Conservation (phyloP, 1,140 invertebrate species). For the Leptinotarsa defecta region DNA sequence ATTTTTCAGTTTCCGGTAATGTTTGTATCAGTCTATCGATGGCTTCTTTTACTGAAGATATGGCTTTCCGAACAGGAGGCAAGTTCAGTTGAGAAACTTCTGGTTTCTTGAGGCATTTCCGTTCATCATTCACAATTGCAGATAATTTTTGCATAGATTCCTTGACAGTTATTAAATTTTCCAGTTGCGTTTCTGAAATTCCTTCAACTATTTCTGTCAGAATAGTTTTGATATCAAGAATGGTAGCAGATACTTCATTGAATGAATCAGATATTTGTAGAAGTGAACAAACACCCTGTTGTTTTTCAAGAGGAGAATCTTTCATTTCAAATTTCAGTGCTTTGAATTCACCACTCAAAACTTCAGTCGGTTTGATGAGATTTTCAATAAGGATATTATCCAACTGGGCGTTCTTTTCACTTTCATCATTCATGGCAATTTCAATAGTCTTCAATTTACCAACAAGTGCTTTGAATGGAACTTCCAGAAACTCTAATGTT, state of each 20-base stretch:
- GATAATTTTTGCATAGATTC: conserved; percentile 33
- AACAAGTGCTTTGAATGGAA: conserved; percentile 9
- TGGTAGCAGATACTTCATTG: not conserved
- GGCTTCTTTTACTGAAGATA: conserved; percentile 24
- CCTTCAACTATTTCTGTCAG: not conserved
- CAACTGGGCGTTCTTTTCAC: not conserved
- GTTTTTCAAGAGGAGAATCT: conserved; percentile 20
- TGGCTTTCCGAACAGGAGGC: conserved; percentile 21
- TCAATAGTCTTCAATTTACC: conserved; percentile 1
- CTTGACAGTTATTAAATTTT: conserved; percentile 16
- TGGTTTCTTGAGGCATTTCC: conserved; percentile 25
- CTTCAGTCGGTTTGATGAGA: conserved; percentile 1
- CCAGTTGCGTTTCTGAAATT: not conserved
- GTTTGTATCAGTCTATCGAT: conserved; percentile 9
- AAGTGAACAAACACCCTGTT: conserved; percentile 33
- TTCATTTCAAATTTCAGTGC: conserved; percentile 32
- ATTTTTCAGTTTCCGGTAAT: not conserved
- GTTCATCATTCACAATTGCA: conserved; percentile 25
- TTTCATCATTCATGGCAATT: not conserved
- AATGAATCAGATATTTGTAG: conserved; percentile 25
- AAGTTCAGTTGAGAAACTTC: conserved; percentile 25
- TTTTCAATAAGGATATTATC: conserved; percentile 11
- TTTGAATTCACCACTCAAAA: conserved; percentile 29
- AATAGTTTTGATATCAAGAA: not conserved
- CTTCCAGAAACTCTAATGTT: not conserved